Conservation (phyloP, 2,888 invertebrate species). For the Tyria jacobaeae region DNA sequence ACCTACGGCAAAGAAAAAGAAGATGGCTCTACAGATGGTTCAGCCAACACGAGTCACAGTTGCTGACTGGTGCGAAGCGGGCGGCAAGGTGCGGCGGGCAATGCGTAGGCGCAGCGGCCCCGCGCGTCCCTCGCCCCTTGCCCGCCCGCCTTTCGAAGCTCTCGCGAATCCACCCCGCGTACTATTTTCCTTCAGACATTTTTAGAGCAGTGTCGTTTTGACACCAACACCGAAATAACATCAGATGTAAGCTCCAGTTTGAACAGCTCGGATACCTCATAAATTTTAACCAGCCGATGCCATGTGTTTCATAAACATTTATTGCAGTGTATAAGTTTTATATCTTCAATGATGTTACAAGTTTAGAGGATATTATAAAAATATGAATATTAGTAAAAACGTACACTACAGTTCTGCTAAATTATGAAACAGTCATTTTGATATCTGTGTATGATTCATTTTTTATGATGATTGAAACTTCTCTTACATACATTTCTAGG, state of each 20-base stretch:
- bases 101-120: conserved; percentile 73
- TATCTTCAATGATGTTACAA: not conserved
- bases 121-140: conserved; percentile 56
- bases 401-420: too few relatives aligned
- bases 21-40: conserved; percentile 88
- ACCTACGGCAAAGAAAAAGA: conserved; percentile 83
- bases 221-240: conserved; percentile 86
- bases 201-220: conserved; percentile 85
- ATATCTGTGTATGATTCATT: not conserved
- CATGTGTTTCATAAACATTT: conserved; percentile 47
- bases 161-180: conserved; percentile 40
- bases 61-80: conserved; percentile 84
- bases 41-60: conserved; percentile 88
- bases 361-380: not conserved
- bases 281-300: conserved; percentile 56
- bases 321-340: conserved; percentile 1
- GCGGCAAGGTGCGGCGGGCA: conserved; percentile 82
- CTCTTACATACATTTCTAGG: too few relatives aligned
- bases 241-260: conserved; percentile 72
- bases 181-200: conserved; percentile 70
- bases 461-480: too few relatives aligned
- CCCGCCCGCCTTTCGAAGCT: conserved; percentile 39
- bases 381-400: too few relatives aligned
- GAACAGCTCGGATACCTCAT: conserved; percentile 64
- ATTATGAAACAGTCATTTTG: not conserved